Conservation (phyloP, 2,113 vertebrate species). For the Vulpes lagopus region DNA sequence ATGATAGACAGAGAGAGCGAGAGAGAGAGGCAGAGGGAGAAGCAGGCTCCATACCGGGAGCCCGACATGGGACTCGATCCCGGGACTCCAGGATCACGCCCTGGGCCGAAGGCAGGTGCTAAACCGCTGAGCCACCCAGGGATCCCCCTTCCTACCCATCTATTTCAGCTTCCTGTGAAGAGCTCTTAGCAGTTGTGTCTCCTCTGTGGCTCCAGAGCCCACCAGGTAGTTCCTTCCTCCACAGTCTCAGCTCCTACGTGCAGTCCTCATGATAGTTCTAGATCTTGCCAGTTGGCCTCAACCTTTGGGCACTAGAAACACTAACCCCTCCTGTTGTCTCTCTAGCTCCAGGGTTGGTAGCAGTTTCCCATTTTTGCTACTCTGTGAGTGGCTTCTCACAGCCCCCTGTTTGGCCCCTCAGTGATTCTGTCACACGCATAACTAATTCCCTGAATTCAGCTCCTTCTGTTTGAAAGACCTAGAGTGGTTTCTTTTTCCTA, state of each 20-base stretch:
- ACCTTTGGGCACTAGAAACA: background rate
- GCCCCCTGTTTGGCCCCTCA: background rate
- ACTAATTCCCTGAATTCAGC: background rate
- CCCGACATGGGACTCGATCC: too few species aligned
- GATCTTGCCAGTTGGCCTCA: background rate
- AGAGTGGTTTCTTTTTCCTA: conserved; percentile 19
- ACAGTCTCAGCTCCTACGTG: background rate
- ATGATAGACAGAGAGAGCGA: too few species aligned
- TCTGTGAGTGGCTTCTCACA: background rate
- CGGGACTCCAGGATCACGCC: too few species aligned
- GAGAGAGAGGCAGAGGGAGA: too few species aligned
- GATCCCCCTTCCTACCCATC: too few species aligned
- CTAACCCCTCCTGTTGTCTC: background rate
- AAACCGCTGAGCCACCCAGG: too few species aligned
- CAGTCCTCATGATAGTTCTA: background rate
- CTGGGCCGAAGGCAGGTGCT: too few species aligned
- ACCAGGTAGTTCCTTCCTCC: background rate
- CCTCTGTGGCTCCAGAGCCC: background rate
- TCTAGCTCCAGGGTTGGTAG: background rate
- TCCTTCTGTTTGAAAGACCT: conserved; percentile 27
- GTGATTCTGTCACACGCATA: background rate
- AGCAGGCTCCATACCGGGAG: too few species aligned
- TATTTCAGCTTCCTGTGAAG: background rate
- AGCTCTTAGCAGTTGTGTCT: background rate
- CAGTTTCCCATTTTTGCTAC: background rate